A percentile compares a stretch with the other conserved stretches of the same genome.
Evolutionary conservation across 2,113 vertebrate genomes (phyloP).

Genomic region (Bagarius yarrelli): DNA sequence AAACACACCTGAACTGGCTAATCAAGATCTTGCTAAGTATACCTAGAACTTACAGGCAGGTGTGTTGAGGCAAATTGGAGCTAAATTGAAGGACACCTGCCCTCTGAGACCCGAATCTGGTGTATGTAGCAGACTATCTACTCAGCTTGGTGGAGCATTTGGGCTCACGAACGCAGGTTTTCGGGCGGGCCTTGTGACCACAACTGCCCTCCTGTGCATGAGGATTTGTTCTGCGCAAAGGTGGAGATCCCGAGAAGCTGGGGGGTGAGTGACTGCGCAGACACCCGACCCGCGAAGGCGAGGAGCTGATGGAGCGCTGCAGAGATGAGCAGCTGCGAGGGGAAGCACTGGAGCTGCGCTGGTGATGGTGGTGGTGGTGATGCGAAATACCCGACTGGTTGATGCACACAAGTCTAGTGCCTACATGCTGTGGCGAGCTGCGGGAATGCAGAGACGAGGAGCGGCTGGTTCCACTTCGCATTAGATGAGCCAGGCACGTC

Average conservation of each 20-base stretch:
- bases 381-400: constrained; percentile 80
- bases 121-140: constrained; percentile 79
- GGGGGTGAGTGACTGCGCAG: constrained; percentile 92
- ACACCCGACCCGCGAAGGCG: constrained; percentile 82
- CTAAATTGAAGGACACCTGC: too few species aligned
- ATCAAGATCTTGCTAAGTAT: too few species aligned
- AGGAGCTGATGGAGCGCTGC: constrained; percentile 93
- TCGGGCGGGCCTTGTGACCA: constrained; percentile 81
- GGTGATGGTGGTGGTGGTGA: constrained; percentile 77
- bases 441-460: constrained; percentile 79
- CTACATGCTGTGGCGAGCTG: constrained; percentile 63
- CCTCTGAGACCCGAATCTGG: too few species aligned
- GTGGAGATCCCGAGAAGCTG: constrained; percentile 92
- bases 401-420: constrained; percentile 83
- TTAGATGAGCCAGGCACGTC: constrained; percentile 91
- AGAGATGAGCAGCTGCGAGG: constrained; percentile 88
- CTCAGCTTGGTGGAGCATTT: constrained; percentile 92
- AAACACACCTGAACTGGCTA: too few species aligned
- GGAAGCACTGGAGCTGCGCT: constrained; percentile 91
- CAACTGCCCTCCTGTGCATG: constrained; percentile 87
- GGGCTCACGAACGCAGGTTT: constrained; percentile 77
- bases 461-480: constrained; percentile 82
- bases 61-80: too few species aligned
- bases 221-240: constrained; percentile 85
- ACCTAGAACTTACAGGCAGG: too few species aligned